phyloP scores from a whole-genome alignment of 2,113 vertebrate species.

The Otus sunia region DNA sequence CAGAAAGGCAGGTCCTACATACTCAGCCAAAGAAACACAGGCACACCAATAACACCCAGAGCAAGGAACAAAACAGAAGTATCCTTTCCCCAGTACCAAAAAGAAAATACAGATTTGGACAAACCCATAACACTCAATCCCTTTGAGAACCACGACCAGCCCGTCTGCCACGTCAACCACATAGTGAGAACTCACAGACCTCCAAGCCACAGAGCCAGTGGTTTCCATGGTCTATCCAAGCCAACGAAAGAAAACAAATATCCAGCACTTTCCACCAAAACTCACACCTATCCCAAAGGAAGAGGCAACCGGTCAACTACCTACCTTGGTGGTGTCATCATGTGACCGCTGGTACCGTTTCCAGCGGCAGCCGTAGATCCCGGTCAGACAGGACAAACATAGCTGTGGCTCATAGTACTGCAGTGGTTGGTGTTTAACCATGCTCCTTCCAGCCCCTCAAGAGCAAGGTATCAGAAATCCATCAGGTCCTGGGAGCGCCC shows the following conservation, averaged over 20 bases:
- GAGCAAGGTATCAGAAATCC: conserved; percentile 78
- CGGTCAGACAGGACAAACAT: conserved; percentile 94
- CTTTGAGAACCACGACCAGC: background rate
- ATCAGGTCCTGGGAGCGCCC: conserved; percentile 76
- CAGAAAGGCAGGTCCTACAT: background rate
- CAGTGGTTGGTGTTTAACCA: conserved; percentile 98
- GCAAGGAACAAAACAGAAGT: background rate
- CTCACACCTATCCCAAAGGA: background rate
- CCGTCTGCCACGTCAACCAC: rapidly evolving
- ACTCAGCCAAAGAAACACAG: background rate
- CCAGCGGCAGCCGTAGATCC: conserved; percentile 98
- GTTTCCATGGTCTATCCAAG: background rate
- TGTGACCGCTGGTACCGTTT: conserved; percentile 98
- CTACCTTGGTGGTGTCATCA: conserved; percentile 92
- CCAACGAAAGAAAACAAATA: rapidly evolving
- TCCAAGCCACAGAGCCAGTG: rapidly evolving
- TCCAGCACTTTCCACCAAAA: too few species aligned
- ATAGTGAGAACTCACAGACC: rapidly evolving
- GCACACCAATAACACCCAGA: background rate
- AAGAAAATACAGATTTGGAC: rapidly evolving
- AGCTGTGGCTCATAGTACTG: conserved; percentile 98
- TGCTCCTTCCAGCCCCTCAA: conserved; percentile 83
- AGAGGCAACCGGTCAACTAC: rapidly evolving
- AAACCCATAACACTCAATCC: background rate
- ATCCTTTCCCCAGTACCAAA: background rate